Conservation (phyloP, 2,888 invertebrate species). For the Panorpa germanica region DNA sequence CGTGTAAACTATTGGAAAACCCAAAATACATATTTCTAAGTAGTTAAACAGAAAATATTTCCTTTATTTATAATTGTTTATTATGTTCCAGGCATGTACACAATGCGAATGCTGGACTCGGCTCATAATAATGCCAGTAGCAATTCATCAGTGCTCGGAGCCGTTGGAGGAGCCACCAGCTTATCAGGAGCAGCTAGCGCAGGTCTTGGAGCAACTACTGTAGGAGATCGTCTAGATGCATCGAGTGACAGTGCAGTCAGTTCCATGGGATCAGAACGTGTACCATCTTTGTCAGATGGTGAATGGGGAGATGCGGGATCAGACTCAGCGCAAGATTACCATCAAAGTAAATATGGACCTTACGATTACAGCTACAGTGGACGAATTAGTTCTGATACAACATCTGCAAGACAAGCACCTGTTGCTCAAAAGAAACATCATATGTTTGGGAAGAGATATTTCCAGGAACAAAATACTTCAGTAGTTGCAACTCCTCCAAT, state of each 20-base stretch:
- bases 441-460: slow-evolving; percentile 77
- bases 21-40: slow-evolving; percentile 6
- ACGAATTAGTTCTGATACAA: slow-evolving; percentile 30
- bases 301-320: slow-evolving; percentile 82
- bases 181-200: slow-evolving; percentile 14
- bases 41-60: neutral
- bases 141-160: slow-evolving; percentile 21
- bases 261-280: slow-evolving; percentile 81
- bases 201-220: slow-evolving; percentile 19
- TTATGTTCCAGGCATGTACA: slow-evolving; percentile 54
- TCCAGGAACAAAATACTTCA: slow-evolving; percentile 35
- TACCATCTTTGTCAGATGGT: slow-evolving; percentile 72
- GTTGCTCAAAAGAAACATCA: slow-evolving; percentile 83
- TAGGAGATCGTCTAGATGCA: slow-evolving; percentile 56
- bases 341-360: slow-evolving; percentile 31
- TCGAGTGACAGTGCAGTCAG: slow-evolving; percentile 85
- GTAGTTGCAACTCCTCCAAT: slow-evolving; percentile 10
- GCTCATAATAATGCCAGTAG: slow-evolving; percentile 22
- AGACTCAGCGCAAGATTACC: slow-evolving; percentile 69
- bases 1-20: slow-evolving; percentile 10
- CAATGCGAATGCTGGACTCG: slow-evolving; percentile 67
- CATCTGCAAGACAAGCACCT: slow-evolving; percentile 34
- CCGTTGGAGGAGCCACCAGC: slow-evolving; percentile 19
- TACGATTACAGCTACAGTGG: slow-evolving; percentile 51
- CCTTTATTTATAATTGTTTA: neutral